These are phyloP conservation scores for Parauchenoglanis punctatus DNA, from an alignment of 2,797 vertebrate species.

Conservation along the genomic window DNA sequence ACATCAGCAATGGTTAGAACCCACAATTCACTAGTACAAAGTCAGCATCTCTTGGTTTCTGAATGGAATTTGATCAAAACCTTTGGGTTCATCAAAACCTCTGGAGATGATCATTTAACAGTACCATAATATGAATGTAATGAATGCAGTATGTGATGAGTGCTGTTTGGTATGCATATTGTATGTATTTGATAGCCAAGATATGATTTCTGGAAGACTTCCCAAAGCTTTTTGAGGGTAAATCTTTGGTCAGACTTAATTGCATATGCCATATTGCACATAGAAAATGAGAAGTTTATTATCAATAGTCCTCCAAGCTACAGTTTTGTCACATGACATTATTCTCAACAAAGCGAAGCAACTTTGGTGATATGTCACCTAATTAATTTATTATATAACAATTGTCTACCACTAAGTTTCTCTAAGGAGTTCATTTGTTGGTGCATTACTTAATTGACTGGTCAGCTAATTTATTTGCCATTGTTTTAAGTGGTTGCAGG, in stretches of 20 bases:
- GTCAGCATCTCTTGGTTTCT: neutral
- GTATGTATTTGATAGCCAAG: neutral
- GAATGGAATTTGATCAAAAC: neutral
- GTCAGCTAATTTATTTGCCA: neutral
- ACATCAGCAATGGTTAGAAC: slow-evolving; percentile 1
- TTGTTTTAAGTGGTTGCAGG: neutral
- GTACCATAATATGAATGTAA: neutral
- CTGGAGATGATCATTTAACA: neutral
- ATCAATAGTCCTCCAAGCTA: too few relatives aligned
- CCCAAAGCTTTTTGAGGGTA: neutral
- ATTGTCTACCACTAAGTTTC: neutral
- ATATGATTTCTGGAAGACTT: neutral
- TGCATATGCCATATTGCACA: neutral
- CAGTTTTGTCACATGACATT: neutral
- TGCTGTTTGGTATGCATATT: neutral
- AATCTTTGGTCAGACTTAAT: neutral
- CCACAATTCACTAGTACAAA: neutral
- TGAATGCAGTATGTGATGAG: neutral
- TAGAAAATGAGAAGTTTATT: neutral
- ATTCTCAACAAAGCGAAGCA: neutral
- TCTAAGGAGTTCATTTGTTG: neutral
- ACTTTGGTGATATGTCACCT: neutral
- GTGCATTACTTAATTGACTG: neutral
- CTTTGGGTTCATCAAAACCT: neutral
- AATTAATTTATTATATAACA: neutral